A percentile compares a stretch with the other conserved stretches of the same genome.
Evolutionary conservation across 2,888 invertebrate genomes (phyloP).

Genomic region (Tinea trinotella): DNA sequence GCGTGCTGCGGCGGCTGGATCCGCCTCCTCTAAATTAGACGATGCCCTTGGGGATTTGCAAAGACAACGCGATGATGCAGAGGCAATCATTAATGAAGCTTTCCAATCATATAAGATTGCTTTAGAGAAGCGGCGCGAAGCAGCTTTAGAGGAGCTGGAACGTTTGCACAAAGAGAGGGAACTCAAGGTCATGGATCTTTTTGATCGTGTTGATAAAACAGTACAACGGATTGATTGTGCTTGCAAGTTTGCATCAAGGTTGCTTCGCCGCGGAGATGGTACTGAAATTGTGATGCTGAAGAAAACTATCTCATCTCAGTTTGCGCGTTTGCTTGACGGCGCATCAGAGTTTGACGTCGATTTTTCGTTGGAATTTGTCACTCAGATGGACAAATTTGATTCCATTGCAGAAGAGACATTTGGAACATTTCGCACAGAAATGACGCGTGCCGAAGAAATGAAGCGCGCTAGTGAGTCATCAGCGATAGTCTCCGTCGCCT

Average conservation of each 20-base stretch:
- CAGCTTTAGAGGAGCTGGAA: constrained; percentile 80
- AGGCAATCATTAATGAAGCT: constrained; percentile 84
- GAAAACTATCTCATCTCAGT: constrained; percentile 82
- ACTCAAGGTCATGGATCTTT: constrained; percentile 90
- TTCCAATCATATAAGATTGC: constrained; percentile 85
- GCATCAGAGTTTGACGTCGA: constrained; percentile 86
- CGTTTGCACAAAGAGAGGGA: constrained; percentile 87
- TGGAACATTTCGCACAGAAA: constrained; percentile 81
- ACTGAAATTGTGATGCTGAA: constrained; percentile 88
- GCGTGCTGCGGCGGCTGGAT: constrained; percentile 82
- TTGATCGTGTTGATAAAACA: constrained; percentile 86
- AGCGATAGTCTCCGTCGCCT: constrained; percentile 53
- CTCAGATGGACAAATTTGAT: constrained; percentile 85
- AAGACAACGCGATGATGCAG: constrained; percentile 88
- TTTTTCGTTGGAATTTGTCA: constrained; percentile 85
- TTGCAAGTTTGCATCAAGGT: constrained; percentile 85
- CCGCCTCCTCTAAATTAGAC: constrained; percentile 81
- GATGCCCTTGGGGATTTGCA: constrained; percentile 89
- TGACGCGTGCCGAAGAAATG: constrained; percentile 68
- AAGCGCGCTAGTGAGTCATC: constrained; percentile 58
- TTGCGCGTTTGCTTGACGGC: constrained; percentile 83
- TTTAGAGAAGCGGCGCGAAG: constrained; percentile 85
- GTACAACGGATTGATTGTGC: constrained; percentile 90
- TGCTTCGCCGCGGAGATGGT: constrained; percentile 87
- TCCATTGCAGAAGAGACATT: constrained; percentile 79